Evolutionary conservation across 2,888 invertebrate species (phyloP).

Genomic region (Adineta ricciae): DNA sequence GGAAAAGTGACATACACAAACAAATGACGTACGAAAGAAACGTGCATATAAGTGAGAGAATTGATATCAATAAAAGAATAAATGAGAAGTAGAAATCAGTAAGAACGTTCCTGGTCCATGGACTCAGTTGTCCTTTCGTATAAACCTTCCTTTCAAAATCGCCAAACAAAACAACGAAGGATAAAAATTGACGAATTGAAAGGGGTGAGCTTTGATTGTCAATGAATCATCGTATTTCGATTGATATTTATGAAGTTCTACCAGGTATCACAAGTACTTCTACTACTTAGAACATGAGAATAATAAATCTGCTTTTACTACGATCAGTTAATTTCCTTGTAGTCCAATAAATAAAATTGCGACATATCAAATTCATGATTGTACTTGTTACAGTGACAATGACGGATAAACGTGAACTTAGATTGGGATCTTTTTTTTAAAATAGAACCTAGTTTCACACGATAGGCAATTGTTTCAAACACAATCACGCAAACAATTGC

Average conservation of each 20-base stretch:
- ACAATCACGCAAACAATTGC: slow-evolving; percentile 11
- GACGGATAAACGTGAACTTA: slow-evolving; percentile 50
- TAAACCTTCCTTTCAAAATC: slow-evolving; percentile 51
- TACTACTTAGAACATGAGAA: neutral
- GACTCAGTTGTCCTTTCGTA: too few species aligned
- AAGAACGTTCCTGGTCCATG: too few species aligned
- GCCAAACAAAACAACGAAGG: slow-evolving; percentile 51
- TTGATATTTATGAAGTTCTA: slow-evolving; percentile 51
- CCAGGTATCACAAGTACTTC: slow-evolving; percentile 23
- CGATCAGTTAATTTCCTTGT: slow-evolving; percentile 55
- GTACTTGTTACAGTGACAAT: slow-evolving; percentile 55
- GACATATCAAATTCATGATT: slow-evolving; percentile 54
- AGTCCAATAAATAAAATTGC: slow-evolving; percentile 48
- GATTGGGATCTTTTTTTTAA: slow-evolving; percentile 36
- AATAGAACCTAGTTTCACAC: neutral
- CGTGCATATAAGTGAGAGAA: too few species aligned
- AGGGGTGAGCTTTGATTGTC: slow-evolving; percentile 50
- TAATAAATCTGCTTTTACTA: slow-evolving; percentile 45
- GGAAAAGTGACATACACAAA: too few species aligned
- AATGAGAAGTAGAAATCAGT: too few species aligned
- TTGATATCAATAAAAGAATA: too few species aligned
- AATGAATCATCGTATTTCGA: slow-evolving; percentile 50
- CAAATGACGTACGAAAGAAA: too few species aligned
- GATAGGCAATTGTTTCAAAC: slow-evolving; percentile 22
- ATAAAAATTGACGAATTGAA: slow-evolving; percentile 52